phyloP scores from a whole-genome alignment of 2,113 vertebrate genomes.

The Lagopus leucura region DNA sequence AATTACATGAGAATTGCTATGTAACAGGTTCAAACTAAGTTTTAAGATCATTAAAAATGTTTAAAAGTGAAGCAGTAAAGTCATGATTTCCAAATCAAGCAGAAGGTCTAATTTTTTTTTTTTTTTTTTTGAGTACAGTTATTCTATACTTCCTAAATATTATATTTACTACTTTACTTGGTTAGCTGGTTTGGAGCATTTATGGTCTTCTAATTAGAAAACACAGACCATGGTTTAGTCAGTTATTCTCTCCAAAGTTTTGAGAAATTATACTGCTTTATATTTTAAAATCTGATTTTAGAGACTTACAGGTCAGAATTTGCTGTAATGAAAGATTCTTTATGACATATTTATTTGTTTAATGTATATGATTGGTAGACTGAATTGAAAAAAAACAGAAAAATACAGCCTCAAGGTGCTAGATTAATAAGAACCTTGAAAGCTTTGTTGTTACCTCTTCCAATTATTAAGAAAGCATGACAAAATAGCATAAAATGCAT shows the following conservation, averaged over 20 bases:
- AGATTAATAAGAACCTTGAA: conserved; percentile 67
- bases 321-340: conserved; percentile 55
- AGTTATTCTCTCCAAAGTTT: fast-evolving
- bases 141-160: not conserved
- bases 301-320: conserved; percentile 25
- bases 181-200: not conserved
- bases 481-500: conserved; percentile 71
- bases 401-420: conserved; percentile 27
- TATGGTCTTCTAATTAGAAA: not conserved
- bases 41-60: not conserved
- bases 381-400: conserved; percentile 67
- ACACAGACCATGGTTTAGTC: not conserved
- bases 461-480: conserved; percentile 54
- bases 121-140: not conserved
- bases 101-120: not conserved
- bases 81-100: not conserved
- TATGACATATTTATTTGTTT: conserved; percentile 65
- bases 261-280: not conserved
- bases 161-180: not conserved
- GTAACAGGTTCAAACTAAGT: not conserved
- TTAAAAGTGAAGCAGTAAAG: not conserved
- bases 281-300: conserved; percentile 45
- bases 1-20: not conserved
- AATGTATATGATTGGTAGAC: conserved; percentile 61
- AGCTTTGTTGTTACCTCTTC: conserved; percentile 55